Conservation (phyloP, 2,113 vertebrate genomes). For the Corynorhinus townsendii region DNA sequence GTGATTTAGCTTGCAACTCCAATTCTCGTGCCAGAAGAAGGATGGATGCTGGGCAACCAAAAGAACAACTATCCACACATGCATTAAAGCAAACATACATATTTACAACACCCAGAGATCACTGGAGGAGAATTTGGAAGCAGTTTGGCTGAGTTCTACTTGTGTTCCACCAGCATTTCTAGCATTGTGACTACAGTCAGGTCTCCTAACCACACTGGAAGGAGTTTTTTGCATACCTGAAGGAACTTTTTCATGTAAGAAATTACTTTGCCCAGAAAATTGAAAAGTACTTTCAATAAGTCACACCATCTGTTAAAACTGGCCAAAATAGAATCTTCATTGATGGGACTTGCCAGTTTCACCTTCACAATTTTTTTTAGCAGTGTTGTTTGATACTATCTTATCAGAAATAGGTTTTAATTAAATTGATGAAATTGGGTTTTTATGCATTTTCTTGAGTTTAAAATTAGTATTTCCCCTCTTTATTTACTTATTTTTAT, state of each 20-base stretch:
- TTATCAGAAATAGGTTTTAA: neutral
- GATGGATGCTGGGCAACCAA: neutral
- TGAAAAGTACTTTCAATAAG: slow-evolving; percentile 68
- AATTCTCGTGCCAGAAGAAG: neutral
- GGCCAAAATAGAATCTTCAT: slow-evolving; percentile 65
- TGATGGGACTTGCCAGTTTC: slow-evolving; percentile 33
- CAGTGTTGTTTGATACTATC: slow-evolving; percentile 10
- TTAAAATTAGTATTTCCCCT: neutral
- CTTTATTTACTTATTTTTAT: slow-evolving; percentile 28
- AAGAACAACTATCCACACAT: neutral
- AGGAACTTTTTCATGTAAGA: slow-evolving; percentile 69
- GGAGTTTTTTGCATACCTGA: slow-evolving; percentile 39
- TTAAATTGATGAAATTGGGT: neutral
- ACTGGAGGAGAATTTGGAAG: neutral
- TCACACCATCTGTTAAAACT: slow-evolving; percentile 71
- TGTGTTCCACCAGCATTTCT: neutral
- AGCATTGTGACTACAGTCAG: slow-evolving; percentile 13
- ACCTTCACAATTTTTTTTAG: slow-evolving; percentile 30
- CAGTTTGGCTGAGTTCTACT: neutral
- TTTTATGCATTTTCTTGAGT: neutral
- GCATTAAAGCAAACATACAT: neutral
- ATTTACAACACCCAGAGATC: neutral
- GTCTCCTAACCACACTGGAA: slow-evolving; percentile 56
- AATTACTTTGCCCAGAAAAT: slow-evolving; percentile 71
- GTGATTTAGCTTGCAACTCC: neutral